Conservation (phyloP, 2,797 vertebrate species). For the Onychomys torridus region DNA sequence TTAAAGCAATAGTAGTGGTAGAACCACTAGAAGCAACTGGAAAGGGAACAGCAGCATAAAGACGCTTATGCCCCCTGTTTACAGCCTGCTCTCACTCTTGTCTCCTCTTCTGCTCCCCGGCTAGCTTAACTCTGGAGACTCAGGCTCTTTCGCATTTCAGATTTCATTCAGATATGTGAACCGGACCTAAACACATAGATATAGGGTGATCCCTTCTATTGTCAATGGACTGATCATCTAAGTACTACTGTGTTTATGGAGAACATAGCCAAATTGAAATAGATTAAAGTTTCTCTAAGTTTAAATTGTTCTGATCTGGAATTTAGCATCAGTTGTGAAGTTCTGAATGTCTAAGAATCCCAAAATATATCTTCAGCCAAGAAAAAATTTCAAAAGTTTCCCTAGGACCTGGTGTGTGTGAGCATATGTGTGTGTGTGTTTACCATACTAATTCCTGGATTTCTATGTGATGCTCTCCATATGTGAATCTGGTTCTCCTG, state of each 20-base stretch:
- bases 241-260: background rate
- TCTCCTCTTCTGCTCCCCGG: background rate
- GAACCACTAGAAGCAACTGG: background rate
- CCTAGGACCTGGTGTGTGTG: background rate
- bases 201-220: background rate
- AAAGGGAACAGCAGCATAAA: background rate
- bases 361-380: background rate
- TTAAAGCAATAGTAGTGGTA: background rate
- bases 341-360: slow-evolving; percentile 17
- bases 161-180: background rate
- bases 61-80: background rate
- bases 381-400: background rate
- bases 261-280: background rate
- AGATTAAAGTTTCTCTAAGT: background rate
- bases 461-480: background rate
- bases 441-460: background rate
- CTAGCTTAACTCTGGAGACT: background rate
- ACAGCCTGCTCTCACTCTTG: background rate
- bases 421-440: background rate
- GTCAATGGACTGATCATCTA: background rate
- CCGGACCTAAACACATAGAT: background rate
- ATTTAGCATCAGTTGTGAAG: background rate
- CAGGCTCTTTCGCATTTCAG: background rate
- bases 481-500: background rate
- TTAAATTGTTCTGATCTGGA: background rate